A percentile compares a stretch with the other conserved stretches of the same genome.
These are phyloP conservation scores for Dicrurus megarhynchus DNA, from an alignment of 2,113 vertebrate species.

Conservation along the genomic window DNA sequence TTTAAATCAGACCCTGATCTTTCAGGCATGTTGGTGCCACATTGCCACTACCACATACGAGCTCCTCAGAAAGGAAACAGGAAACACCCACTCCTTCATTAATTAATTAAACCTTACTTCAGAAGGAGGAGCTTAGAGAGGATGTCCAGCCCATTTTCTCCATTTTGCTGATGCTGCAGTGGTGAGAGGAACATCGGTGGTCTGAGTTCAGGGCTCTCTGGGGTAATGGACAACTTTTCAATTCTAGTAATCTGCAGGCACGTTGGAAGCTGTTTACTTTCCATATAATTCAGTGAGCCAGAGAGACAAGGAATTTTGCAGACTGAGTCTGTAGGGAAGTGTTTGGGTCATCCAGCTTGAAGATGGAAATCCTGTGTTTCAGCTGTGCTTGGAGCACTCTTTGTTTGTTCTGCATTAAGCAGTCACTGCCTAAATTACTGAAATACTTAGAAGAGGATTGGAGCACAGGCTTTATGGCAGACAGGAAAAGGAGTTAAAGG, in stretches of 20 bases:
- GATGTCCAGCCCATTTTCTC: fast-evolving
- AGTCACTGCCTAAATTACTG: background rate
- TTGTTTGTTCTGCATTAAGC: background rate
- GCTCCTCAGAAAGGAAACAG: background rate
- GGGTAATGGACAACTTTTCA: background rate
- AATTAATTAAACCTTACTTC: background rate
- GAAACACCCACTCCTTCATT: background rate
- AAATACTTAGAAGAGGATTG: background rate
- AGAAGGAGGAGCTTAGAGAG: background rate
- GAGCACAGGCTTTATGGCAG: background rate
- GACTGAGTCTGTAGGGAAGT: background rate
- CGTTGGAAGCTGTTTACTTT: background rate
- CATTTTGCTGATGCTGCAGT: fast-evolving
- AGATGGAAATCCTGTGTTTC: background rate
- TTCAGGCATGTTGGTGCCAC: background rate
- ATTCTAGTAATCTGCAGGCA: background rate
- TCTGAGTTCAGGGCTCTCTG: background rate
- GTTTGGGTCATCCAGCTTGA: background rate
- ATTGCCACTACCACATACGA: fast-evolving
- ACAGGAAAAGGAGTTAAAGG: background rate
- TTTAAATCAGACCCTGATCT: background rate
- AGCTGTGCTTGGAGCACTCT: background rate
- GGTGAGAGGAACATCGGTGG: background rate
- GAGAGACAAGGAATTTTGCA: background rate
- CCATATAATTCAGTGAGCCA: background rate